A percentile compares a stretch with the other conserved stretches of the same genome.
These are phyloP conservation scores for Gonioctena quinquepunctata DNA, from an alignment of 1,140 invertebrate species.

Conservation along the genomic window DNA sequence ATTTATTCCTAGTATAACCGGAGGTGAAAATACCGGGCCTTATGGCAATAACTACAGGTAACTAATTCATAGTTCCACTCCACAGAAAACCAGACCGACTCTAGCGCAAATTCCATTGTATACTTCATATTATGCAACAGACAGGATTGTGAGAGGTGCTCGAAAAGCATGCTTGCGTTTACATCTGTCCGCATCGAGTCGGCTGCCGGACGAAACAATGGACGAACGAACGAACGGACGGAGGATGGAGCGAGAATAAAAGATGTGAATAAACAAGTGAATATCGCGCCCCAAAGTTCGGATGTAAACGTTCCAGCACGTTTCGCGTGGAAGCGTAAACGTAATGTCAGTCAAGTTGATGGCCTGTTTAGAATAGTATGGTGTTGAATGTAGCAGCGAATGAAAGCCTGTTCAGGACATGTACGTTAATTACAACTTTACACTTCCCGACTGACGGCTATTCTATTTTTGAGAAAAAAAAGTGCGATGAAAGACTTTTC, in stretches of 20 bases:
- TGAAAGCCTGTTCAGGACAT: neutral
- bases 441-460: neutral
- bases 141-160: neutral
- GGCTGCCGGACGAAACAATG: too few relatives aligned
- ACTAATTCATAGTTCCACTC: neutral
- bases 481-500: too few relatives aligned
- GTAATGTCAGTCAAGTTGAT: conserved; percentile 3
- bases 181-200: conserved; percentile 1
- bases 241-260: neutral
- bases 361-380: neutral
- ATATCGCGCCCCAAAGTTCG: neutral
- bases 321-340: neutral
- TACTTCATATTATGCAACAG: neutral
- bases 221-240: neutral
- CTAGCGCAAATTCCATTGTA: neutral
- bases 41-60: too few relatives aligned
- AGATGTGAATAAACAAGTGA: neutral
- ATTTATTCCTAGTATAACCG: too few relatives aligned
- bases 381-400: neutral
- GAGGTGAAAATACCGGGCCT: too few relatives aligned
- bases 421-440: conserved; percentile 1
- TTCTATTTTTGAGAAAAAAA: too few relatives aligned
- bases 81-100: neutral
- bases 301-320: neutral
- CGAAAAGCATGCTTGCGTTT: neutral